Base-by-base conservation (phyloP, 2,888 invertebrate species). In the Galerucella nymphaeae region DNA sequence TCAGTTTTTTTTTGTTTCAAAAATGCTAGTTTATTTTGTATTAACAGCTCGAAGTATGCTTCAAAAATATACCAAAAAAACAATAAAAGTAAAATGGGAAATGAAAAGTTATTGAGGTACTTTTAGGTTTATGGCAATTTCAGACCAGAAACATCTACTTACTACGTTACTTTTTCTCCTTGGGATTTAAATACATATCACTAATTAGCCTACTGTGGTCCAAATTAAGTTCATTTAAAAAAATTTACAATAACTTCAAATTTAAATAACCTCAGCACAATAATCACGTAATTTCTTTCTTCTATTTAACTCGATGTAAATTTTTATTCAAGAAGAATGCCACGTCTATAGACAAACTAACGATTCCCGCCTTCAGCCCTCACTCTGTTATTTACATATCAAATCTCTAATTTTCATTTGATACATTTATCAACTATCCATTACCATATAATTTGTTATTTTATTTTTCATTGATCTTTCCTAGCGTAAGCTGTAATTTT, bases 351-450 rank as follows among this genome's bases (percentile, higher is more conserved):
- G 13, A 45, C 30, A 45, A 45, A 45, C 53, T 53, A 53, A 53
- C 53, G 53, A 53, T 16, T 53, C 18, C 59, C 59, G 59, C n/a
- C 38, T 59, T 8, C n/a, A 59, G n/a, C 59, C 30, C 59, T 59
- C 30, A 14, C 30, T 59, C 59, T 59, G 59, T 59, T n/a, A 59
- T 59, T 59, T 59, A 59, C 59, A 59, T 59, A 59, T 38, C n/a
- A 59, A 59, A 59, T 30, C 59, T 59, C 59, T 59, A 59, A 59
- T 59, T 59, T 59, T 14, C 38, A 38, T 59, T 59, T 59, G 30
- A 59, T 59, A 38, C 18, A 57, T 23, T 57, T 11, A 57, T 11
- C 14, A 38, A 38, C 59, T 38, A 59, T 38, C 30, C 14, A 38
- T 59, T 38, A 59, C 13, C 38, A 30, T 14, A 30, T 59, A 53